Percentiles rank a stretch among this genome's conserved stretches.
Evolutionary conservation across 2,113 vertebrate species (phyloP).

Genomic region (Charina bottae): DNA sequence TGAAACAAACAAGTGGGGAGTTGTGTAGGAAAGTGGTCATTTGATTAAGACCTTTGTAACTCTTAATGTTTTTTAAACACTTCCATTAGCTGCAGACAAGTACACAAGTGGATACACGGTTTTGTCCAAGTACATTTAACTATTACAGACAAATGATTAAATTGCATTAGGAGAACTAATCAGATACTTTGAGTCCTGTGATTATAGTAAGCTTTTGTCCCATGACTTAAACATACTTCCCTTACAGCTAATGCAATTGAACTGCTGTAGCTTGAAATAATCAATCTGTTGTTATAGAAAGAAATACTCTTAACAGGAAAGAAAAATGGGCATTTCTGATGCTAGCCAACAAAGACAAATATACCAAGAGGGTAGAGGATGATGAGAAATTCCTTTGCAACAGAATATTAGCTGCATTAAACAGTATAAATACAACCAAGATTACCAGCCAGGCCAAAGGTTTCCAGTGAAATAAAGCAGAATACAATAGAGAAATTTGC

Average conservation of each 20-base stretch:
- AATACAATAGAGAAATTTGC: neutral
- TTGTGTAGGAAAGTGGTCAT: neutral
- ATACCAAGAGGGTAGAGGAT: neutral
- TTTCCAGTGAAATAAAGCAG: neutral
- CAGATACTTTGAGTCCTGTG: conserved; percentile 23
- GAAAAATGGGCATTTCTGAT: conserved; percentile 28
- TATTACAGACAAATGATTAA: conserved; percentile 48
- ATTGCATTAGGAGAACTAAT: conserved; percentile 51
- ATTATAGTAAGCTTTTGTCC: conserved; percentile 44
- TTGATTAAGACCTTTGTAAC: conserved; percentile 14
- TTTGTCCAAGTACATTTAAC: conserved; percentile 39
- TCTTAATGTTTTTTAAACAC: conserved; percentile 14
- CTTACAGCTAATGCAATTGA: conserved; percentile 36
- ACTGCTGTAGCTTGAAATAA: neutral
- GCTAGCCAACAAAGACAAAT: neutral
- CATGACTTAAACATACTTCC: conserved; percentile 19
- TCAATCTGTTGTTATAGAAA: conserved; percentile 33
- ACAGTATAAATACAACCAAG: neutral
- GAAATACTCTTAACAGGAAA: conserved; percentile 43
- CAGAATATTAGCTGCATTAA: neutral
- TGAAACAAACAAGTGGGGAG: neutral
- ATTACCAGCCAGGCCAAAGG: neutral
- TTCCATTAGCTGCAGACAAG: conserved; percentile 20
- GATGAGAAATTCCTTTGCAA: conserved; percentile 18
- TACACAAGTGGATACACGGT: conserved; percentile 23